phyloP scores from a whole-genome alignment of 1,140 invertebrate genomes.

The Drepana arcuata region DNA sequence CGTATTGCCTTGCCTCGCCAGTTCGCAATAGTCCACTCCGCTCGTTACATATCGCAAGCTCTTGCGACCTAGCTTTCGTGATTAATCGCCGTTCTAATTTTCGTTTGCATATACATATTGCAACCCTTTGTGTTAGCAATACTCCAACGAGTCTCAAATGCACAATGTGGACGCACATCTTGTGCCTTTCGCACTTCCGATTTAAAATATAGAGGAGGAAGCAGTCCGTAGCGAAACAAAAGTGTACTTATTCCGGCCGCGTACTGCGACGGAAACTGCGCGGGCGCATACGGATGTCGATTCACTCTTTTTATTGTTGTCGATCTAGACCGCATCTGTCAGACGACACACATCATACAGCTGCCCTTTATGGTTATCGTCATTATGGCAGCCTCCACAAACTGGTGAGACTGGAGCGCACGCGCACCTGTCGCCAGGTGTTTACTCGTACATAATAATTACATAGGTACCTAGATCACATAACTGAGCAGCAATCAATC shows the following conservation, averaged over 20 bases:
- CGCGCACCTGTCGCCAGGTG: conserved; percentile 61
- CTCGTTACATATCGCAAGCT: conserved; percentile 57
- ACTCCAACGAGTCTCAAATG: too few species aligned
- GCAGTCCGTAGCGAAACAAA: conserved; percentile 57
- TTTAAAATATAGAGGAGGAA: conserved; percentile 53
- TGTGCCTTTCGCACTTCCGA: conserved; percentile 50
- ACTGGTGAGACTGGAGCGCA: conserved; percentile 27
- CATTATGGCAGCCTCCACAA: conserved; percentile 32
- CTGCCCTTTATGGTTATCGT: conserved; percentile 54
- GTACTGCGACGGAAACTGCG: conserved; percentile 52
- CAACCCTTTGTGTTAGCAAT: conserved; percentile 14
- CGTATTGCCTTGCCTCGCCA: conserved; percentile 22
- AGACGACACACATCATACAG: conserved; percentile 44
- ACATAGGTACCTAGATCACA: not conserved
- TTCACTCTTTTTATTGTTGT: conserved; percentile 58
- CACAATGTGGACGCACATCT: conserved; percentile 28
- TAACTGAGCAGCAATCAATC: conserved; percentile 8
- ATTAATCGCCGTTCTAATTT: conserved; percentile 49
- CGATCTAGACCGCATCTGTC: conserved; percentile 65
- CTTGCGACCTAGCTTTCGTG: conserved; percentile 47
- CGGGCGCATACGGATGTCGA: conserved; percentile 51
- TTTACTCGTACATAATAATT: conserved; percentile 10
- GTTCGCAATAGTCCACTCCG: conserved; percentile 38
- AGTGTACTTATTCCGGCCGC: conserved; percentile 54
- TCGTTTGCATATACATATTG: conserved; percentile 21